phyloP scores from a whole-genome alignment of 2,113 vertebrate genomes.

The Chunga burmeisteri region DNA sequence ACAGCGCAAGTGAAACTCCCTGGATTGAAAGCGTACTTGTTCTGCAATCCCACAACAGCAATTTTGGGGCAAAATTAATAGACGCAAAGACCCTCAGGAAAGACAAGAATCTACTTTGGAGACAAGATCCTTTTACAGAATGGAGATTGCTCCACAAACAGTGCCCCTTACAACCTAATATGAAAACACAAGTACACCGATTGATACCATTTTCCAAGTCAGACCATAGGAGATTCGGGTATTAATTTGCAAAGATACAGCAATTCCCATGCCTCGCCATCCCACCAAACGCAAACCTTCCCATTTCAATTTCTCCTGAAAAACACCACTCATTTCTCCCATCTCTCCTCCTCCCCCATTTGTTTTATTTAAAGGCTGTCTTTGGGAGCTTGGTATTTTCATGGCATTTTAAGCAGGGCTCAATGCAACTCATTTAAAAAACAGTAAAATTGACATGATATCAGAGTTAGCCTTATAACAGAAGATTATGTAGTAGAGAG shows the following conservation, averaged over 20 bases:
- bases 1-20: conserved; percentile 6
- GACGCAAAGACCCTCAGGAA: not conserved
- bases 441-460: conserved; percentile 72
- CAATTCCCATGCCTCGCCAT: conserved; percentile 43
- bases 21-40: not conserved
- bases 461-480: conserved; percentile 80
- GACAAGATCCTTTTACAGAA: conserved; percentile 15
- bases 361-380: conserved; percentile 66
- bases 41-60: conserved; percentile 33
- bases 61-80: conserved; percentile 11
- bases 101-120: conserved; percentile 46
- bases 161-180: not conserved
- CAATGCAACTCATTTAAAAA: conserved; percentile 60
- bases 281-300: conserved; percentile 16
- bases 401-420: conserved; percentile 69
- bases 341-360: not conserved
- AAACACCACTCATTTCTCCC: not conserved
- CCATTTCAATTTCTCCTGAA: conserved; percentile 18
- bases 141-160: not conserved
- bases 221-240: not conserved
- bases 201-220: conserved; percentile 47
- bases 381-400: conserved; percentile 71
- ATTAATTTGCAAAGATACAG: conserved; percentile 45
- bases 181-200: conserved; percentile 35
- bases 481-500: conserved; percentile 70